Evolutionary conservation across 2,888 invertebrate genomes (phyloP).

Genomic region (Anoncus sp.): DNA sequence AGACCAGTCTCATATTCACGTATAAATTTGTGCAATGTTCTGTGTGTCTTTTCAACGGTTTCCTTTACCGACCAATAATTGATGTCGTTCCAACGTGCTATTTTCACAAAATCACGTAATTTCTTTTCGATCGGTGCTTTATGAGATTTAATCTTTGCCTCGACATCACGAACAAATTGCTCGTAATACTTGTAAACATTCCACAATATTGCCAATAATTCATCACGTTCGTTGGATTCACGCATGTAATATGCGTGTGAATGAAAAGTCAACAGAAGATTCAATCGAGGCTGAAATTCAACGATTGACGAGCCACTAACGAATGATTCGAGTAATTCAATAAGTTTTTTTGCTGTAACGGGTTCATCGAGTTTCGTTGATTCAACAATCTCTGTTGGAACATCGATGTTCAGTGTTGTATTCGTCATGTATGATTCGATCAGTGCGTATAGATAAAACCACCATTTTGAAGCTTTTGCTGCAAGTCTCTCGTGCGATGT

Average conservation of each 20-base stretch:
- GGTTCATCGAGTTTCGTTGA: slow-evolving; percentile 71
- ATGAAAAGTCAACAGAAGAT: slow-evolving; percentile 92
- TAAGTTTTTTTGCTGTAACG: slow-evolving; percentile 81
- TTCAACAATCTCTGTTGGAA: slow-evolving; percentile 60
- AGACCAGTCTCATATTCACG: slow-evolving; percentile 91
- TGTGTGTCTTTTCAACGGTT: slow-evolving; percentile 94
- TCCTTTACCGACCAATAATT: slow-evolving; percentile 97
- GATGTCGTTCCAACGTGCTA: slow-evolving; percentile 97
- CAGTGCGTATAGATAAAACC: slow-evolving; percentile 94
- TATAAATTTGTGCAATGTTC: slow-evolving; percentile 93
- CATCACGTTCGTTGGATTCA: slow-evolving; percentile 79
- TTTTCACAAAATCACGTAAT: slow-evolving; percentile 96
- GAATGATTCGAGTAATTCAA: slow-evolving; percentile 90
- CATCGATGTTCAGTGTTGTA: slow-evolving; percentile 67
- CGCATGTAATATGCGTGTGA: slow-evolving; percentile 89
- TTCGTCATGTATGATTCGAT: slow-evolving; percentile 86
- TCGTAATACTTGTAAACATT: slow-evolving; percentile 93
- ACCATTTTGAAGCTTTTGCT: slow-evolving; percentile 91
- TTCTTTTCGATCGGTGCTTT: slow-evolving; percentile 95
- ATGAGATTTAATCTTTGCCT: slow-evolving; percentile 87
- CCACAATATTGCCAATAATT: slow-evolving; percentile 89
- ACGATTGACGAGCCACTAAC: slow-evolving; percentile 93
- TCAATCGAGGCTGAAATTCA: slow-evolving; percentile 92
- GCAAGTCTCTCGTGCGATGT: slow-evolving; percentile 88
- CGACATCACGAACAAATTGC: slow-evolving; percentile 90